phyloP scores from a whole-genome alignment of 2,113 vertebrate species.

The Paedocypris sp. region DNA sequence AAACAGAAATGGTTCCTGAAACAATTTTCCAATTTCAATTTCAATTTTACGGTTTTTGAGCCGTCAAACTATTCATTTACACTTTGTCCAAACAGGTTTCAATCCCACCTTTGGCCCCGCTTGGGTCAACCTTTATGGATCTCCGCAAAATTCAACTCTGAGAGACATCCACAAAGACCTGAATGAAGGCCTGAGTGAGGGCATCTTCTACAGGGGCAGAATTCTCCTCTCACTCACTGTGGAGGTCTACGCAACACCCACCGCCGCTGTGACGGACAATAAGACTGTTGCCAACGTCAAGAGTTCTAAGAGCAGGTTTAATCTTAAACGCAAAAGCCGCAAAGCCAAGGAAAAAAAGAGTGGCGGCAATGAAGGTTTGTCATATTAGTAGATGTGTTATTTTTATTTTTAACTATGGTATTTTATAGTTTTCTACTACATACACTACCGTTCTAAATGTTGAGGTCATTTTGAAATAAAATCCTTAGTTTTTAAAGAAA shows the following conservation, averaged over 20 bases:
- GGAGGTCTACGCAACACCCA: constrained; percentile 69
- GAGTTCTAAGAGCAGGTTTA: constrained; percentile 58
- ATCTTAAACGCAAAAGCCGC: constrained; percentile 69
- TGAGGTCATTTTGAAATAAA: no score
- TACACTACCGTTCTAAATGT: no score
- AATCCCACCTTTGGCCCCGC: constrained; percentile 66
- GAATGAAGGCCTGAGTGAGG: constrained; percentile 76
- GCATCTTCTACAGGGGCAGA: constrained; percentile 77
- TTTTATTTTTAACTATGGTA: no score
- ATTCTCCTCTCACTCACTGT: constrained; percentile 69
- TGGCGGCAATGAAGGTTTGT: constrained; percentile 38
- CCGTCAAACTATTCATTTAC: neutral
- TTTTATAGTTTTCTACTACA: no score
- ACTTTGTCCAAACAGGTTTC: constrained; percentile 11
- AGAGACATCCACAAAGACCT: constrained; percentile 72
- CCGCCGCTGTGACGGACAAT: constrained; percentile 38
- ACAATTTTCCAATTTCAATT: no score
- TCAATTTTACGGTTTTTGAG: no score
- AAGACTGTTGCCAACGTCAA: constrained; percentile 45
- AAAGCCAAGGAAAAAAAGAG: constrained; percentile 60
- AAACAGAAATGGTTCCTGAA: constrained; percentile 81
- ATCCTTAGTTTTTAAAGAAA: no score
- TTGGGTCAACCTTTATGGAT: constrained; percentile 88
- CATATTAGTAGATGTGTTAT: no score
- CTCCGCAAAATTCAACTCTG: constrained; percentile 70